A percentile compares a stretch with the other conserved stretches of the same genome.
Conservation (phyloP, 2,113 vertebrate species). For the Podarcis cretensis region DNA sequence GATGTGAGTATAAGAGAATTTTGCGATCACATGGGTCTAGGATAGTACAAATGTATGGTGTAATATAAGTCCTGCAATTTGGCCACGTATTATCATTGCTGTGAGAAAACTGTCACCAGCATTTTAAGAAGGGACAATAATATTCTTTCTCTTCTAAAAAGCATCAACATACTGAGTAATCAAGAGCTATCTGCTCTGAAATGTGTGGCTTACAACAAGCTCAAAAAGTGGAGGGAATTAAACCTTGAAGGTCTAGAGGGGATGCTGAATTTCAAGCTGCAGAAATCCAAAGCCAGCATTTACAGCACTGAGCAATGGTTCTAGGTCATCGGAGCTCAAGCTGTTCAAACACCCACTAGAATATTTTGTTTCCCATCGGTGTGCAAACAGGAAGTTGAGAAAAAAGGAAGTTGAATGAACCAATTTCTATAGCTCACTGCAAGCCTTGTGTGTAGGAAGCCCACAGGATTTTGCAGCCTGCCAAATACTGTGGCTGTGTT, state of each 20-base stretch:
- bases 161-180: neutral
- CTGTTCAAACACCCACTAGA: conserved; percentile 83
- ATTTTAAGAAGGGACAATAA: neutral
- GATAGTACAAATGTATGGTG: neutral
- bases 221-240: neutral
- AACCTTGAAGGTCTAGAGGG: neutral
- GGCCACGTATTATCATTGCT: neutral
- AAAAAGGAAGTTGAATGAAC: conserved; percentile 73
- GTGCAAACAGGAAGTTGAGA: conserved; percentile 73
- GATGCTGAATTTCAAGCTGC: conserved; percentile 39
- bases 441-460: conserved; percentile 77
- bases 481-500: conserved; percentile 84
- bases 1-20: neutral
- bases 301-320: conserved; percentile 40
- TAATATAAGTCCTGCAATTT: neutral
- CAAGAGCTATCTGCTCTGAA: neutral
- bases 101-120: neutral
- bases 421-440: conserved; percentile 74
- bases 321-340: conserved; percentile 72
- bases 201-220: neutral
- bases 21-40: neutral
- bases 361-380: conserved; percentile 79
- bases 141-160: neutral
- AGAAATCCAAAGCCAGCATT: conserved; percentile 45
- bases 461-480: conserved; percentile 77